Evolutionary conservation across 2,888 invertebrate genomes (phyloP), one percentile per base, ranked within the genome.

Genomic region (Chloroclystis v-ata): DNA sequence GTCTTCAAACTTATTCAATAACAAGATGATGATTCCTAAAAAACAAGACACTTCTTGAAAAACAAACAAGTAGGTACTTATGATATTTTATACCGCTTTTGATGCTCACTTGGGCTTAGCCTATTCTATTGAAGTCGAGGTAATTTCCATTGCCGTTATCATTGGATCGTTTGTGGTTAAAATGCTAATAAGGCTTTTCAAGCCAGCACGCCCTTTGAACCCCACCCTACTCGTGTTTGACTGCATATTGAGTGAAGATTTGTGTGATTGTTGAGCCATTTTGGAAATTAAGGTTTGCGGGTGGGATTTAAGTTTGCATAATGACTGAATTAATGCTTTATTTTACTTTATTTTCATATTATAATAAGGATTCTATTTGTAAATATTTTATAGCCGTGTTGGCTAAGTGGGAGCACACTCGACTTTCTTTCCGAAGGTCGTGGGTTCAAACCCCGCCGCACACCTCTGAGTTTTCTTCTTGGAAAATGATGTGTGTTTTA

Each of bases 111-210:
- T 26, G 2, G 11, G 8, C 9, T 41, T 28, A 37, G n/a, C 20
- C 28, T 32, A 8, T 16, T 16, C 11, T 47, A 38, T 42, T 38
- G 9, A 32, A 32, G n/a, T 32, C n/a, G 37, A 43, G n/a, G 38
- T 33, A 33, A 43, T 43, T 28, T 43, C 38, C 42, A 47, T 43
- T 38, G 26, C 20, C 14, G 37, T 47, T 40, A 42, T 41, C 16
- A 29, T 33, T 32, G 28, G 41, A 13, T 11, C 16, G 35, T 46
- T 46, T 43, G 33, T 32, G 30, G 37, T 43, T 42, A 37, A 47
- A 43, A 43, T 42, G 47, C 38, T 43, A 47, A 47, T 38, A 38
- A 14, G 13, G 30, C 37, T 20, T 37, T 35, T 35, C 28, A 41
- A 7, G 25, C 33, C 45, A 26, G 14, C 29, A 14, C 29, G 14